These are phyloP conservation scores for Micronycteris hirsuta DNA, from an alignment of 2,113 vertebrate species.

Conservation along the genomic window DNA sequence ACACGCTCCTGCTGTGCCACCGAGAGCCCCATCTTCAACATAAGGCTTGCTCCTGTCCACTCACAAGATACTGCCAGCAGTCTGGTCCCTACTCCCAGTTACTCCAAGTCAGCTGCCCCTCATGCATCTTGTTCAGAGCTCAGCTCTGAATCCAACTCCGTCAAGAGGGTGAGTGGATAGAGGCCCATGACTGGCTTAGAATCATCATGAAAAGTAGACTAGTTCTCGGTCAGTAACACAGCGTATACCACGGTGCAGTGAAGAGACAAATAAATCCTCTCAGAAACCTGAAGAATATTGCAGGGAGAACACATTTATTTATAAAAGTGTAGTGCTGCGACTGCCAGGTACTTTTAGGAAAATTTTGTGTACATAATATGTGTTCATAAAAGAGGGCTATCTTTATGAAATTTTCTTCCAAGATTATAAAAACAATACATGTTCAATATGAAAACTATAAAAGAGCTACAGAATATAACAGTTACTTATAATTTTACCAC, in stretches of 20 bases:
- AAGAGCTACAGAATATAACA: background rate
- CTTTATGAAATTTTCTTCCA: background rate
- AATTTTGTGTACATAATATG: background rate
- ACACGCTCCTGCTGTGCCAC: accelerated
- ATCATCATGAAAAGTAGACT: background rate
- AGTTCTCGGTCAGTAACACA: background rate
- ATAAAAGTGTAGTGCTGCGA: background rate
- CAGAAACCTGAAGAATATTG: background rate
- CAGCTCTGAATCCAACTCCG: background rate
- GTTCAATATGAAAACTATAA: background rate
- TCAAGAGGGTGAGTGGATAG: background rate
- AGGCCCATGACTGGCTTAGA: background rate
- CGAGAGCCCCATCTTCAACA: no score
- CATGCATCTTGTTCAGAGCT: background rate
- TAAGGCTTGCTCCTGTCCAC: background rate
- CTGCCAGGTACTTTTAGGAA: background rate
- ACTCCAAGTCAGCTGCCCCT: background rate
- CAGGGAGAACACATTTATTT: background rate
- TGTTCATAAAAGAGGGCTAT: background rate
- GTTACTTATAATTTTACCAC: background rate
- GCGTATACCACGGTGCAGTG: background rate
- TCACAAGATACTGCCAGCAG: background rate
- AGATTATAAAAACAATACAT: background rate
- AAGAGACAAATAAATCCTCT: background rate
- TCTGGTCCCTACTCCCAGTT: background rate